Evolutionary conservation across 2,113 vertebrate species (phyloP).

Genomic region (Lethenteron reissneri): DNA sequence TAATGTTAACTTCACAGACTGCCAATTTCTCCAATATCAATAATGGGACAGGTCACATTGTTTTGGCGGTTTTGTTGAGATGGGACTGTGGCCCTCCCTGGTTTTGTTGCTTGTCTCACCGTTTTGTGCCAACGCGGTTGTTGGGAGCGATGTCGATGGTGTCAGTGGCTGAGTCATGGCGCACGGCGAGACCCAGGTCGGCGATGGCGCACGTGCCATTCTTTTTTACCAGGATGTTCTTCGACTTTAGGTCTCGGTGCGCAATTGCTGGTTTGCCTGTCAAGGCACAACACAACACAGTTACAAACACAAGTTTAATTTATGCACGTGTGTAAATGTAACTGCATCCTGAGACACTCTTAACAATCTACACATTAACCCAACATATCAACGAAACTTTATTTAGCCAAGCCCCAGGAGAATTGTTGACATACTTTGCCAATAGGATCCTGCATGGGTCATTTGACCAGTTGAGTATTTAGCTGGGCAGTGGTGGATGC

Average conservation of each 20-base stretch:
- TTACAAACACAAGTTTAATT: background rate
- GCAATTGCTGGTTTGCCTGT: constrained; percentile 87
- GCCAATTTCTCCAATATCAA: too few species aligned
- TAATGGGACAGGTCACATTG: too few species aligned
- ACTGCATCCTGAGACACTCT: background rate
- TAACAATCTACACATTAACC: background rate
- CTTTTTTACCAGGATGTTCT: constrained; percentile 85
- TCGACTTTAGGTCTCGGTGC: constrained; percentile 90
- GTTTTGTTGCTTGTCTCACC: constrained; percentile 22
- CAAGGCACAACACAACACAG: constrained; percentile 1
- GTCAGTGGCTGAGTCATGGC: constrained; percentile 61
- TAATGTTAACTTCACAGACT: too few species aligned
- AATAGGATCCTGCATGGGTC: too few species aligned
- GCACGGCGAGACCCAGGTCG: constrained; percentile 78
- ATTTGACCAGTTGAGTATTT: too few species aligned
- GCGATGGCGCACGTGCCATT: constrained; percentile 73
- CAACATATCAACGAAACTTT: background rate
- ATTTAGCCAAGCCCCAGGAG: too few species aligned
- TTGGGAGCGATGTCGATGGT: constrained; percentile 73
- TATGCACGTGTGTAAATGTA: background rate
- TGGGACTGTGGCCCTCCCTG: too few species aligned
- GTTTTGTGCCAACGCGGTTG: constrained; percentile 70
- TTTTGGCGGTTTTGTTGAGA: too few species aligned
- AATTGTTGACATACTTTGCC: too few species aligned
- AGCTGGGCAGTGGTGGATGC: too few species aligned